Evolutionary conservation across 2,113 vertebrate genomes (phyloP).

Genomic region (Mastomys natalensis): DNA sequence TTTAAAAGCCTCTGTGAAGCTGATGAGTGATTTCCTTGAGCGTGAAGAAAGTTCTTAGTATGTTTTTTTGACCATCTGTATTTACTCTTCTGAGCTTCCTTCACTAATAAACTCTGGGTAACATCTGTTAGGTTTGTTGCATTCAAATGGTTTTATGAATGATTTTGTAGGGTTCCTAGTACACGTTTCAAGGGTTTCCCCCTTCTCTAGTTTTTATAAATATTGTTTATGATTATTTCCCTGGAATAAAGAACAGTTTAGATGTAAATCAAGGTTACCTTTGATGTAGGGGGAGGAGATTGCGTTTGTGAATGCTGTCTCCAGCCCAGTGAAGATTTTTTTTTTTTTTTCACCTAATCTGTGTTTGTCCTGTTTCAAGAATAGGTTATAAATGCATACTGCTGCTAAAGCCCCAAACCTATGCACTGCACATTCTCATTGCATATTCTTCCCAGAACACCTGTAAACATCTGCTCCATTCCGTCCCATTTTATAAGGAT

Average conservation of each 20-base stretch:
- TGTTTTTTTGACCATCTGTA: background rate
- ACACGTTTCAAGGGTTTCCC: background rate
- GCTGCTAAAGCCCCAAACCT: background rate
- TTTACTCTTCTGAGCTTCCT: constrained; percentile 39
- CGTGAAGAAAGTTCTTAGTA: background rate
- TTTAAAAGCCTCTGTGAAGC: background rate
- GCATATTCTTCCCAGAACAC: background rate
- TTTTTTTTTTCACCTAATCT: background rate
- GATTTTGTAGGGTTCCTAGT: background rate
- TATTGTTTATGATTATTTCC: background rate
- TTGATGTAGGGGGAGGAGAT: background rate
- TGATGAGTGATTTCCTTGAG: constrained; percentile 15
- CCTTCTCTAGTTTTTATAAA: background rate
- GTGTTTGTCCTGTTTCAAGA: background rate
- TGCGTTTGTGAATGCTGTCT: constrained; percentile 42
- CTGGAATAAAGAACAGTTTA: background rate
- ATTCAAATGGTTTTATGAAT: background rate
- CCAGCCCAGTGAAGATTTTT: background rate
- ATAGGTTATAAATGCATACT: background rate
- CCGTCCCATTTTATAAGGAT: background rate
- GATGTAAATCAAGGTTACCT: background rate
- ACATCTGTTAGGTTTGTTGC: constrained; percentile 1
- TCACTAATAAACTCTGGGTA: background rate
- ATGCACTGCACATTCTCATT: background rate
- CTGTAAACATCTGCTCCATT: background rate